Base-by-base conservation (phyloP, 1,140 invertebrate species). In the Apis dorsata region DNA sequence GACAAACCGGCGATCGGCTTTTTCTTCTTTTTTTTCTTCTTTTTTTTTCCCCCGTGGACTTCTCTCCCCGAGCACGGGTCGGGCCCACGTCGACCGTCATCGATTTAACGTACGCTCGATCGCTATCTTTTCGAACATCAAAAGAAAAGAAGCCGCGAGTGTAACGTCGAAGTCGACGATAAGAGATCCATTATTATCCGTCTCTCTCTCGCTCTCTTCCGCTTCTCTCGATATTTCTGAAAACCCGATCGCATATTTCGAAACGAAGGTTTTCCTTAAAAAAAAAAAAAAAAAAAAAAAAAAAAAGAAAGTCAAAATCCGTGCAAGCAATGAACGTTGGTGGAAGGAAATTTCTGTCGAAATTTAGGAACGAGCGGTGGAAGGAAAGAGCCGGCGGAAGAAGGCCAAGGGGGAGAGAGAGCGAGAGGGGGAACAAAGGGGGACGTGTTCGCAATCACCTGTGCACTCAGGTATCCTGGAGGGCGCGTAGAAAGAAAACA, bases 401-500 rank as follows among this genome's bases (percentile, higher is more conserved):
- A 34, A 34, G 34, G 34, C 2, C 34, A 3, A 44, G 34, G 34
- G 34, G 34, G 34, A 44, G 34, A 34, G 34, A 2, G 34, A 28
- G 28, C 28, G 59, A 62, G 60, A 19, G 11, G 1, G 9, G 4
- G 59, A 72, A 86, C 80, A 87, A 87, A 70, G 53, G 60, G 15
- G 55, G 65, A 83, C 80, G 65, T 81, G 85, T 87, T 75, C 71
- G 80, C 65, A 53, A 70, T 82, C 80, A 87, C 85, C 85, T 87
- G 85, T 83, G 59, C 59, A 57, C 63, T 51, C 85, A 71, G 70
- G 75, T 86, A 86, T 55, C 80, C 71, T 44, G 65, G 51, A 34
- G 84, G 55, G 71, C 51, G n/a, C 55, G 60, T 49, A 62, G 34
- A 44, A 44, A 70, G 85, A 78, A 87, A 83, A 86, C 85, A 86